Base-by-base conservation (phyloP, 1,140 invertebrate species). In the Microplitis mediator region DNA sequence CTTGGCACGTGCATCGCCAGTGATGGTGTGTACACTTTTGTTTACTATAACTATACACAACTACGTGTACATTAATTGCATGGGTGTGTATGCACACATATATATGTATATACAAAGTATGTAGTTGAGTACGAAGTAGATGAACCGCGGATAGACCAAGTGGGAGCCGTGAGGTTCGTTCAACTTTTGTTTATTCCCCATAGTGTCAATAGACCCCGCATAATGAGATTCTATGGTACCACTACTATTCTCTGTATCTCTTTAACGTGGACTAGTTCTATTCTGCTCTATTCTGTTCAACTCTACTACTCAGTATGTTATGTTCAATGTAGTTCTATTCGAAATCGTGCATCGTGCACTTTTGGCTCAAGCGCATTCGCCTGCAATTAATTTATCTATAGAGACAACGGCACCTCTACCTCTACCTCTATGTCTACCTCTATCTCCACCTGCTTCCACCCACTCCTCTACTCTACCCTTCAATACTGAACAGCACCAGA, bases 181-280 rank as follows among this genome's bases (percentile, higher is more conserved):
- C 58, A 73, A 73, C 72, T 73, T 73, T 73, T 73, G 72, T 74
- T 74, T 70, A 74, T 74, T 70, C 45, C 64, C 50, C 50, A 54
- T 63, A 58, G 62, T 60, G 67, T 74, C 54, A 66, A 74, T 70
- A 70, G 51, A 74, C 72, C 72, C 56, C 72, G 67, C 72, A 73
- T 73, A 69, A 73, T 69, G 39, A 68, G 52, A 74, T 74, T 74
- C 52, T 74, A 52, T 70, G 31, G 50, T 8, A 14, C 52, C n/a
- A 23, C 8, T 62, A 14, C 8, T 36, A 14, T 56, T 23, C 39
- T 45, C 39, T 45, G 6, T 45, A 45, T 45, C 39, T 45, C 39
- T 23, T 23, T 39, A 5, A 3, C 34, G 45, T 45, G 39, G 39
- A 9, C 39, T 45, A 45, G 39, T 45, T 45, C 39, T 11, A 45